Conservation (phyloP, 1,140 invertebrate genomes). For the Drosophila nigromelanica region DNA sequence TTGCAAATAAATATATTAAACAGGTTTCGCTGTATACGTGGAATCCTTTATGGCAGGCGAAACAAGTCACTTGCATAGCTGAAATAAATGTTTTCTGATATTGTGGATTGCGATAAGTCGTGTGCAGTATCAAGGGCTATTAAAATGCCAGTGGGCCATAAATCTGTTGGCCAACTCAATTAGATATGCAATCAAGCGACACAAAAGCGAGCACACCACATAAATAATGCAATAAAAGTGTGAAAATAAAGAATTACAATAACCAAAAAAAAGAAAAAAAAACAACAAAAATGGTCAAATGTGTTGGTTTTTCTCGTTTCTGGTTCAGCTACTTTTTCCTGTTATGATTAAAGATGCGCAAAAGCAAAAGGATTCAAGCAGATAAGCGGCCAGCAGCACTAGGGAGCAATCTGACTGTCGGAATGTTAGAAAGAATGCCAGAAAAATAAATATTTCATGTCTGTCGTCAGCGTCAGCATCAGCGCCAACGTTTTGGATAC, state of each 20-base stretch:
- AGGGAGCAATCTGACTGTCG: neutral
- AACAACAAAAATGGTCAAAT: constrained; percentile 23
- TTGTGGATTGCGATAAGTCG: constrained; percentile 13
- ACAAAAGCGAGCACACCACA: constrained; percentile 25
- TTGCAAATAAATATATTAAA: constrained; percentile 1
- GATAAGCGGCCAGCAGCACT: constrained; percentile 24
- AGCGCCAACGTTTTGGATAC: neutral
- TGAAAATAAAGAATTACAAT: constrained; percentile 41
- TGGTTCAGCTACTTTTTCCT: constrained; percentile 7
- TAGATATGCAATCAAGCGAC: constrained; percentile 52
- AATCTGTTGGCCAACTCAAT: constrained; percentile 52
- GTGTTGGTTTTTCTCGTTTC: constrained; percentile 28
- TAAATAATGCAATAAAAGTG: constrained; percentile 59
- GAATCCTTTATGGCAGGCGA: constrained; percentile 2
- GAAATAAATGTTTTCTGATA: constrained; percentile 21
- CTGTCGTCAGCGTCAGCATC: constrained; percentile 23
- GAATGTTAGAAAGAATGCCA: constrained; percentile 29
- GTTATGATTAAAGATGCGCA: constrained; percentile 27
- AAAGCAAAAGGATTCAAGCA: constrained; percentile 19
- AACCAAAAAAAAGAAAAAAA: constrained; percentile 12
- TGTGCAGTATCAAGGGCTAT: constrained; percentile 15
- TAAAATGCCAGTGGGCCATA: constrained; percentile 41
- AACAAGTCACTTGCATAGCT: neutral
- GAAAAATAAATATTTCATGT: constrained; percentile 38
- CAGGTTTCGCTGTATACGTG: neutral